Evolutionary conservation across 2,797 vertebrate species (phyloP).

Genomic region (Eutrigla gurnardus): DNA sequence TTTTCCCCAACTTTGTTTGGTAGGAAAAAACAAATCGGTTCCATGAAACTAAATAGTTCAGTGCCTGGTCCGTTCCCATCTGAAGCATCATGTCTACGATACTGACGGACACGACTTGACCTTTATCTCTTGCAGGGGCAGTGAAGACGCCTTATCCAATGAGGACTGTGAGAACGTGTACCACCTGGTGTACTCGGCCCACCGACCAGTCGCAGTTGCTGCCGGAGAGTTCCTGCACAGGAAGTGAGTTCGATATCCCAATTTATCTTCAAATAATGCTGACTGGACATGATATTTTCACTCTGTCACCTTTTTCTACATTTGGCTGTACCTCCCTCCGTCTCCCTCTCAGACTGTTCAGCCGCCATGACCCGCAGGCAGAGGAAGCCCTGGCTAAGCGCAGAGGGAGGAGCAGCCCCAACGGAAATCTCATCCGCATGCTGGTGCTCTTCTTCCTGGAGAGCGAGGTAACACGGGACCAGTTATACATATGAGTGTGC

Average conservation of each 20-base stretch:
- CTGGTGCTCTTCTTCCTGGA: conserved; percentile 98
- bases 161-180: conserved; percentile 99
- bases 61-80: too few species aligned
- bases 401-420: conserved; percentile 95
- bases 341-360: conserved; percentile 86
- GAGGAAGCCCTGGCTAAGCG: conserved; percentile 97
- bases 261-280: not conserved
- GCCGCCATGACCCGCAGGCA: conserved; percentile 96
- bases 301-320: not conserved
- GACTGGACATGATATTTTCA: not conserved
- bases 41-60: too few species aligned
- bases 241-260: conserved; percentile 85
- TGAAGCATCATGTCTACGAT: too few species aligned
- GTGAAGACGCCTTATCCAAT: conserved; percentile 96
- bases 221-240: conserved; percentile 97
- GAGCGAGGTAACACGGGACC: conserved; percentile 90
- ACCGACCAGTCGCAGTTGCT: conserved; percentile 95
- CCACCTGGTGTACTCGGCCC: conserved; percentile 96
- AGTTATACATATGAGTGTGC: not conserved
- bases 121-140: conserved; percentile 87
- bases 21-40: too few species aligned
- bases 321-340: not conserved
- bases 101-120: too few species aligned
- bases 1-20: too few species aligned
- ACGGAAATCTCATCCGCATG: conserved; percentile 98